Evolutionary conservation across 2,797 vertebrate species (phyloP).

Genomic region (Meda fulgida): DNA sequence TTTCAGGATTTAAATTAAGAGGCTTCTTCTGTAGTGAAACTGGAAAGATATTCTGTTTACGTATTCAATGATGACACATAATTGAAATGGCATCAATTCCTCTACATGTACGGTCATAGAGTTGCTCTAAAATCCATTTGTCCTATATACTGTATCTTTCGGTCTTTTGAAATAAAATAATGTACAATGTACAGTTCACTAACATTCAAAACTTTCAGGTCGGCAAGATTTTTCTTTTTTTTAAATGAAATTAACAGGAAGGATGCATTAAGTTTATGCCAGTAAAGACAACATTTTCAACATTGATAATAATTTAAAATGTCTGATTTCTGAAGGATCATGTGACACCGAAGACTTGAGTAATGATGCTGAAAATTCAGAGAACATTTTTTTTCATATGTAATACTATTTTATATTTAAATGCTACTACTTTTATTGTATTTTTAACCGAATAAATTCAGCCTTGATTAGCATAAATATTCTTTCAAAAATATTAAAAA

Average conservation of each 20-base stretch:
- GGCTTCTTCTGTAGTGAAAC: background rate
- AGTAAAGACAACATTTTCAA: background rate
- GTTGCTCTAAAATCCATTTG: background rate
- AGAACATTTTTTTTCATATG: background rate
- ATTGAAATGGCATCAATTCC: background rate
- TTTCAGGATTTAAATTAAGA: conserved; percentile 38
- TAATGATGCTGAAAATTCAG: background rate
- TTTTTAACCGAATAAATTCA: background rate
- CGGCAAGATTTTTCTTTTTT: background rate
- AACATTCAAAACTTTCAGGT: background rate
- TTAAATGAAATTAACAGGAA: background rate
- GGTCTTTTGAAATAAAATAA: background rate
- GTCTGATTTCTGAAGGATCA: background rate
- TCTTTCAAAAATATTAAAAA: background rate
- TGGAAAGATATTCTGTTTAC: background rate
- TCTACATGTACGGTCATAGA: background rate
- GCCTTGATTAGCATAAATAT: background rate
- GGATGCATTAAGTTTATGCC: background rate
- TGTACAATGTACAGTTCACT: background rate
- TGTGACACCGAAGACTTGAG: background rate
- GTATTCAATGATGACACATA: background rate
- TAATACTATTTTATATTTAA: background rate
- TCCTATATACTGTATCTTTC: background rate
- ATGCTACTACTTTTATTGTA: background rate
- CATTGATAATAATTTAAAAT: background rate